Evolutionary conservation across 1,140 invertebrate species (phyloP).

Genomic region (Pogonomyrmex californicus): DNA sequence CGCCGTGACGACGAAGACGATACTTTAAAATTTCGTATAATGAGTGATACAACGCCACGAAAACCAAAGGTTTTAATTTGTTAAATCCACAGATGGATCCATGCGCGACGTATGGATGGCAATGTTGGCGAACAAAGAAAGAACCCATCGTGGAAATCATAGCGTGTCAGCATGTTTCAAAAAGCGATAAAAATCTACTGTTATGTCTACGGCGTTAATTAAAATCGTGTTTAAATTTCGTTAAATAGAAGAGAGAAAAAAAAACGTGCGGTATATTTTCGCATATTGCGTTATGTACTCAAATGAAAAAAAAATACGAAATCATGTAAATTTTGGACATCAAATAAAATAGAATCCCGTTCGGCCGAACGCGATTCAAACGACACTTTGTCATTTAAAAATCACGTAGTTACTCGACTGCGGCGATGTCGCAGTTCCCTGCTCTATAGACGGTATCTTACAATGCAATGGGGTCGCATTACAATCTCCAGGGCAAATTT

Average conservation of each 20-base stretch:
- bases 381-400: constrained; percentile 30
- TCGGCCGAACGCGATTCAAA: neutral
- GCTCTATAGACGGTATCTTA: neutral
- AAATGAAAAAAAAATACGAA: constrained; percentile 21
- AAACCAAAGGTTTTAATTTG: constrained; percentile 53
- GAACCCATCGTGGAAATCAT: constrained; percentile 1
- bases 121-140: constrained; percentile 40
- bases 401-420: neutral
- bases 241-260: constrained; percentile 11
- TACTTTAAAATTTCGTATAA: constrained; percentile 40
- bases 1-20: constrained; percentile 37
- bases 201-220: constrained; percentile 30
- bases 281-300: neutral
- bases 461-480: constrained; percentile 16
- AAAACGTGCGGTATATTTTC: constrained; percentile 1
- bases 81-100: constrained; percentile 44
- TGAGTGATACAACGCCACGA: neutral
- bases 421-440: neutral
- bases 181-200: constrained; percentile 37
- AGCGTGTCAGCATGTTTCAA: neutral
- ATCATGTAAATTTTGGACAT: neutral
- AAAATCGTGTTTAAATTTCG: constrained; percentile 36
- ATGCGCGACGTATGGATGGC: neutral
- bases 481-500: constrained; percentile 48
- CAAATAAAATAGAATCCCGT: neutral